Evolutionary conservation across 2,888 invertebrate genomes (phyloP).

Genomic region (Arctia plantaginis): DNA sequence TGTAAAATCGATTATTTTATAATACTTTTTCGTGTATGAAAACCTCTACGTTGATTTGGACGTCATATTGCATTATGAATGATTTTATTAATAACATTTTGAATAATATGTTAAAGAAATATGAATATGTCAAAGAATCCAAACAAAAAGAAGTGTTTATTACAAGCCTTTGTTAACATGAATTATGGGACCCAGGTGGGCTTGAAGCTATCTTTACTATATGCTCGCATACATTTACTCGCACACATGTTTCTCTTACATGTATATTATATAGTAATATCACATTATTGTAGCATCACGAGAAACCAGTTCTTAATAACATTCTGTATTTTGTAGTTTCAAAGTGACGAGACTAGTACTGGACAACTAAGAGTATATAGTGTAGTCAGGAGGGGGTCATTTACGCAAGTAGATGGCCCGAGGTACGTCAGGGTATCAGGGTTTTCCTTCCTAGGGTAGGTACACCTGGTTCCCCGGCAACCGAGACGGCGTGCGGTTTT

Average conservation of each 20-base stretch:
- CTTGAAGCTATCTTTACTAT: slow-evolving; percentile 16
- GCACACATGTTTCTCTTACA: slow-evolving; percentile 9
- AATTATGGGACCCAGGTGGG: slow-evolving; percentile 20
- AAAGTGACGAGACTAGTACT: background rate
- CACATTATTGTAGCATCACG: background rate
- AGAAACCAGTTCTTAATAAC: background rate
- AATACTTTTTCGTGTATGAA: background rate
- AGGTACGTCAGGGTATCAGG: too few relatives aligned
- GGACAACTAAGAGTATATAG: too few relatives aligned
- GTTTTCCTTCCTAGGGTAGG: too few relatives aligned
- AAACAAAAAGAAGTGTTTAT: slow-evolving; percentile 6
- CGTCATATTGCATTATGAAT: background rate
- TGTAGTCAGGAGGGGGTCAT: too few relatives aligned
- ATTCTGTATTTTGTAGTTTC: background rate
- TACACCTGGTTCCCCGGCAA: too few relatives aligned
- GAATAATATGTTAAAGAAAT: too few relatives aligned
- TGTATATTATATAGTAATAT: background rate
- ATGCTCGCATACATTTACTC: slow-evolving; percentile 13
- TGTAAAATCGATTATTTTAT: background rate
- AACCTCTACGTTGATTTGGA: background rate
- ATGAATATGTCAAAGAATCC: background rate
- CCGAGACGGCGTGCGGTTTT: too few relatives aligned
- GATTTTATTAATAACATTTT: background rate
- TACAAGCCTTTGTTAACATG: slow-evolving; percentile 17
- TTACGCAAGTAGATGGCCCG: too few relatives aligned